phyloP scores from a whole-genome alignment of 2,113 vertebrate genomes.

The Mus spicilegus region DNA sequence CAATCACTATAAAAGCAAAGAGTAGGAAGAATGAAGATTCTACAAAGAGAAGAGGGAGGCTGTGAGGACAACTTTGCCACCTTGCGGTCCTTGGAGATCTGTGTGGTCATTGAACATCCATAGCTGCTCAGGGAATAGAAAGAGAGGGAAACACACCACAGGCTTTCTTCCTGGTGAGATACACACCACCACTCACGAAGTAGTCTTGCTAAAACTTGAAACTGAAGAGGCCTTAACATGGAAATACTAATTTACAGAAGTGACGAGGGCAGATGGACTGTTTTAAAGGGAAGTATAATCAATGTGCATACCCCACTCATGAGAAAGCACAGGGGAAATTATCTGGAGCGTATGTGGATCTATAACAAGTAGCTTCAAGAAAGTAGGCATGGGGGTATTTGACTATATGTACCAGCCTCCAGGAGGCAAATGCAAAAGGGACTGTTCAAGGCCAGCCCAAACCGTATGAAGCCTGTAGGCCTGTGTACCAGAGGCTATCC shows the following conservation, averaged over 20 bases:
- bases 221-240: slow-evolving; percentile 2
- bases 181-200: neutral
- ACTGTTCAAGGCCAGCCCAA: neutral
- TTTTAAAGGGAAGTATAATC: neutral
- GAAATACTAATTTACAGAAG: neutral
- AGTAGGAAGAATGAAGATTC: slow-evolving; percentile 9
- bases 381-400: neutral
- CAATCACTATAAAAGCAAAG: neutral
- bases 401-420: neutral
- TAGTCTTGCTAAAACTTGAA: neutral
- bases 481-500: no score
- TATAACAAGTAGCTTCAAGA: slow-evolving; percentile 17
- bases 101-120: neutral
- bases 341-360: neutral
- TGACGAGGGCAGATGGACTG: neutral
- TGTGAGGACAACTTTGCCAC: neutral
- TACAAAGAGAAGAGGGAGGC: neutral
- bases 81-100: neutral
- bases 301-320: neutral
- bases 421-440: neutral
- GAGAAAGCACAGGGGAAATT: neutral
- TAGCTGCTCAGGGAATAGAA: neutral
- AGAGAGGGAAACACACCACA: neutral
- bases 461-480: no score
- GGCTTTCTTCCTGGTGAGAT: neutral